Conservation (phyloP, 2,888 invertebrate species). For the Pemphredon lugubris region DNA sequence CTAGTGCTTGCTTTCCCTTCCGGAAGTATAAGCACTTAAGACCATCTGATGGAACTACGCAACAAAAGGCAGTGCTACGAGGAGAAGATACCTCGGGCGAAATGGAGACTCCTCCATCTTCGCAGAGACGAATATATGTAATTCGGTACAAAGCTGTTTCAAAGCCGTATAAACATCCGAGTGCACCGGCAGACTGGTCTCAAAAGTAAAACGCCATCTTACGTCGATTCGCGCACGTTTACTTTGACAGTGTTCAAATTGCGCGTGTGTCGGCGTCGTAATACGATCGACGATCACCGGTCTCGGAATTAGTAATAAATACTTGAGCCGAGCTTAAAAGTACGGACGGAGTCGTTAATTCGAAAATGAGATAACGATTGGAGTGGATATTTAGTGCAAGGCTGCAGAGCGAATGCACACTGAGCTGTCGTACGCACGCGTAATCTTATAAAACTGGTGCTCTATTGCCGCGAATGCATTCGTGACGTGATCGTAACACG, state of each 20-base stretch:
- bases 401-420: too few species aligned
- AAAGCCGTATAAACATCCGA: constrained; percentile 20
- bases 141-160: constrained; percentile 32
- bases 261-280: too few species aligned
- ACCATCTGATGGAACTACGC: constrained; percentile 24
- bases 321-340: too few species aligned
- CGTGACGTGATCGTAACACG: too few species aligned
- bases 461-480: too few species aligned
- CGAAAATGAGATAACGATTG: too few species aligned
- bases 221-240: constrained; percentile 10
- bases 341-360: too few species aligned
- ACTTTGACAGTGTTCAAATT: neutral
- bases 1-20: constrained; percentile 11
- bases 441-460: too few species aligned
- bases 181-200: neutral
- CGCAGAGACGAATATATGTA: constrained; percentile 28
- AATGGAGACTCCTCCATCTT: constrained; percentile 39
- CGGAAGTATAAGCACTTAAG: constrained; percentile 26
- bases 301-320: too few species aligned
- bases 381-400: too few species aligned
- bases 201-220: constrained; percentile 14
- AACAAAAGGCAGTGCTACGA: constrained; percentile 26
- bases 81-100: constrained; percentile 16
- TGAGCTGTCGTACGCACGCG: too few species aligned
- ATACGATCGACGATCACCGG: too few species aligned